Evolutionary conservation across 2,888 invertebrate species (phyloP), one percentile per base, ranked within the genome.

Genomic region (Euphydryas editha): DNA sequence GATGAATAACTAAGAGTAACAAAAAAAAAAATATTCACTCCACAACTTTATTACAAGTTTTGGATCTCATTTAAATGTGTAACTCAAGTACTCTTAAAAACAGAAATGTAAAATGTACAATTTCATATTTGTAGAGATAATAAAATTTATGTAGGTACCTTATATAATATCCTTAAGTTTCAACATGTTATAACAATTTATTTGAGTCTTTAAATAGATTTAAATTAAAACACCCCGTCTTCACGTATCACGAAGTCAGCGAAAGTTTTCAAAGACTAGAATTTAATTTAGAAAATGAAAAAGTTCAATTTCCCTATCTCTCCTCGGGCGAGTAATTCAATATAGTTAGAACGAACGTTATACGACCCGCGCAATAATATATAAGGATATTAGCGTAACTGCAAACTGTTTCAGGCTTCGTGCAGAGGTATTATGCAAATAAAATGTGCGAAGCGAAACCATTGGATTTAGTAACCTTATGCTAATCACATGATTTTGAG

Each of bases 371-470:
- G 54, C 58, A 59, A 67, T 67, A 69, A 69, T 69, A 63, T 66
- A 62, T 61, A 37, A 46, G 51, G 62, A 58, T 59, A 62, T 63
- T 64, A 67, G 62, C 67, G 55, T 46, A 56, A 67, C 62, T 67
- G 70, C 59, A 59, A 67, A 67, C 64, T 59, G 65, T 67, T 64
- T 64, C 59, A 49, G 24, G 30, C 59, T 59, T 44, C 62, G 57
- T 57, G 59, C 59, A 62, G 47, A 60, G 63, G 59, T 67, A 70
- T 70, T 70, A 70, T 70, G 64, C 69, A 67, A 67, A 70, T 65
- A 67, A 67, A 67, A 65, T 67, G 69, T 67, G 62, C 64, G 59
- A 37, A 69, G 58, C 54, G 18, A 66, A 68, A 44, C 61, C 66
- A 57, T 56, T 47, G 63, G 68, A 71, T 71, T 68, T 68, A 59